Evolutionary conservation across 37 sponge, comb jelly and placozoan species (phyloP).

Genomic region (Beroe ovata): DNA sequence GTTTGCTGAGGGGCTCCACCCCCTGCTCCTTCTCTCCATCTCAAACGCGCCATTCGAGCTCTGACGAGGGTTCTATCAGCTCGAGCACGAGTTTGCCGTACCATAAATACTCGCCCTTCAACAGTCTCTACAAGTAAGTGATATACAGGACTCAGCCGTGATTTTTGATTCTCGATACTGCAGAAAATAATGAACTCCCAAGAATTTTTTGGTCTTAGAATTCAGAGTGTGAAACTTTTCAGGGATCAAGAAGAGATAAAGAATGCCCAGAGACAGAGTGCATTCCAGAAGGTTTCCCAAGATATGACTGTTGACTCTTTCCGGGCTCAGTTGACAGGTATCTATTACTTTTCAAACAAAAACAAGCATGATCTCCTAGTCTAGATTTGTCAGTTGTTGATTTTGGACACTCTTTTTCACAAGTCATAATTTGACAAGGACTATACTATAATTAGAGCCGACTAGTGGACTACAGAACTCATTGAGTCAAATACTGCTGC

Average conservation of each 20-base stretch:
- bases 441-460: too few relatives aligned
- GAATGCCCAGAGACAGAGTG: slow-evolving; percentile 9
- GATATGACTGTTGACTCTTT: slow-evolving; percentile 3
- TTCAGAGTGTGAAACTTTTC: not conserved
- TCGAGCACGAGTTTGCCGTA: slow-evolving; percentile 19
- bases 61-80: slow-evolving; percentile 37
- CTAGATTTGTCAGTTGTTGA: too few relatives aligned
- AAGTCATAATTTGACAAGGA: too few relatives aligned
- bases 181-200: too few relatives aligned
- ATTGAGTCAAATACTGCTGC: too few relatives aligned
- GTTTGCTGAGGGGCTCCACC: not conserved
- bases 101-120: slow-evolving; percentile 43
- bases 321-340: slow-evolving; percentile 44
- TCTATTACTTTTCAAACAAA: too few relatives aligned
- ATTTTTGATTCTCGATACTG: too few relatives aligned
- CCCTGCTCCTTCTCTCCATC: not conserved
- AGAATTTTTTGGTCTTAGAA: too few relatives aligned
- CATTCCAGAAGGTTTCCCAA: slow-evolving; percentile 25
- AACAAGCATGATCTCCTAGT: too few relatives aligned
- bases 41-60: slow-evolving; percentile 54
- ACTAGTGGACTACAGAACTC: too few relatives aligned
- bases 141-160: too few relatives aligned
- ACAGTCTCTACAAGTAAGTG: not conserved
- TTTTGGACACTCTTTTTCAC: too few relatives aligned
- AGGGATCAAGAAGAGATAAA: not conserved